Percentiles rank a stretch among this genome's conserved stretches.
phyloP scores from a whole-genome alignment of 2,888 invertebrate genomes.

The Aproaerema taeniolella region DNA sequence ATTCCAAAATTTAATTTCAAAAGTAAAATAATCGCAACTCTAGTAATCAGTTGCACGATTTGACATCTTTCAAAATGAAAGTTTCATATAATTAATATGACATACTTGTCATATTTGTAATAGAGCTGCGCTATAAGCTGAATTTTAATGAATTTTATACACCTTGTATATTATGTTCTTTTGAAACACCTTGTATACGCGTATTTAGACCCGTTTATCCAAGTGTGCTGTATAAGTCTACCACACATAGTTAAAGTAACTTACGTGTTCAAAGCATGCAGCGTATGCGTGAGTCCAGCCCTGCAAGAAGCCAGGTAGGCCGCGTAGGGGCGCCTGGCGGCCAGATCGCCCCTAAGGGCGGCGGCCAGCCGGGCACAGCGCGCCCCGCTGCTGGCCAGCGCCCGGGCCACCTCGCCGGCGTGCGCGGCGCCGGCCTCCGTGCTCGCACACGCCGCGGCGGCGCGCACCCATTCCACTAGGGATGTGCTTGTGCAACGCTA shows the following conservation, averaged over 20 bases:
- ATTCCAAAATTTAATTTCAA: too few relatives aligned
- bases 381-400: constrained; percentile 21
- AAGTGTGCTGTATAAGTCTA: not conserved
- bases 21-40: too few relatives aligned
- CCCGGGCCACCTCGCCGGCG: constrained; percentile 28
- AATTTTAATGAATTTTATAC: too few relatives aligned
- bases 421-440: constrained; percentile 31
- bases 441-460: constrained; percentile 34
- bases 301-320: constrained; percentile 57
- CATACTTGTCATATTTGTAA: too few relatives aligned
- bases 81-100: too few relatives aligned
- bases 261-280: constrained; percentile 41
- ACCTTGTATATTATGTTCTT: too few relatives aligned
- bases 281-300: constrained; percentile 45
- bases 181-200: too few relatives aligned
- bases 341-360: constrained; percentile 59
- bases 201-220: too few relatives aligned
- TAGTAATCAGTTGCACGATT: too few relatives aligned
- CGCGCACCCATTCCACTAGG: constrained; percentile 56
- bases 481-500: constrained; percentile 57
- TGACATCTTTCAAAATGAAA: too few relatives aligned
- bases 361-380: constrained; percentile 46
- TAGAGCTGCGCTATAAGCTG: too few relatives aligned
- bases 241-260: too few relatives aligned
- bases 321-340: constrained; percentile 59